phyloP scores from a whole-genome alignment of 2,888 invertebrate genomes.

The Drosophila meridiana region DNA sequence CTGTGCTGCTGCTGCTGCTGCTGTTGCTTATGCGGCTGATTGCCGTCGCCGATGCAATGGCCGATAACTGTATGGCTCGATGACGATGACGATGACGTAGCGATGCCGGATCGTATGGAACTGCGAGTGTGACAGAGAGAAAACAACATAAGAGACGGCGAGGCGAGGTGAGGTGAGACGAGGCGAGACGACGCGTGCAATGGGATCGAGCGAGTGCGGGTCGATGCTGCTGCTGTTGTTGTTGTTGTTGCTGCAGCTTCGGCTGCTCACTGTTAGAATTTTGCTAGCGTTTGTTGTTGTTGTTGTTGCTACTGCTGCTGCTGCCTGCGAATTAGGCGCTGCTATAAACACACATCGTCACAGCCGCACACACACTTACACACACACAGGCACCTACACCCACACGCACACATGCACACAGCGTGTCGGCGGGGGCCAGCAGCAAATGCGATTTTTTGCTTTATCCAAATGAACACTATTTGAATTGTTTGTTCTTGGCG shows the following conservation, averaged over 20 bases:
- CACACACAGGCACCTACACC: slow-evolving; percentile 17
- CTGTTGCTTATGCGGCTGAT: slow-evolving; percentile 20
- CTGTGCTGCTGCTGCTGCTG: slow-evolving; percentile 5
- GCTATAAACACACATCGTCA: slow-evolving; percentile 49
- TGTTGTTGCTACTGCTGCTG: slow-evolving; percentile 23
- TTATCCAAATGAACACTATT: slow-evolving; percentile 52
- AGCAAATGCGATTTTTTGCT: slow-evolving; percentile 44
- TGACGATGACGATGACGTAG: slow-evolving; percentile 47
- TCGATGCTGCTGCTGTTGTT: slow-evolving; percentile 11
- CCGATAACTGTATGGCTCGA: slow-evolving; percentile 29
- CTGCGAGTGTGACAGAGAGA: slow-evolving; percentile 40
- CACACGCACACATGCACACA: slow-evolving; percentile 17
- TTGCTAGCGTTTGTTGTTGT: slow-evolving; percentile 19
- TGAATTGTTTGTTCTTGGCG: slow-evolving; percentile 44
- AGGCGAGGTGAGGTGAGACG: slow-evolving; percentile 55
- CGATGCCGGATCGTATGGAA: slow-evolving; percentile 42
- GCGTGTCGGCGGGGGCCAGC: slow-evolving; percentile 15
- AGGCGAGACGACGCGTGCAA: slow-evolving; percentile 62
- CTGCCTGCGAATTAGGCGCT: slow-evolving; percentile 46
- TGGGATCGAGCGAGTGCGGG: slow-evolving; percentile 37
- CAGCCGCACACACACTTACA: slow-evolving; percentile 14
- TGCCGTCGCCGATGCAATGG: slow-evolving; percentile 25
- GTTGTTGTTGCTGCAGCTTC: slow-evolving; percentile 30
- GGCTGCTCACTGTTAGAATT: slow-evolving; percentile 27
- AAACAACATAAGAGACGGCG: slow-evolving; percentile 55